A percentile compares a stretch with the other conserved stretches of the same genome.
Conservation (phyloP, 1,140 invertebrate species). For the Asobara japonica region DNA sequence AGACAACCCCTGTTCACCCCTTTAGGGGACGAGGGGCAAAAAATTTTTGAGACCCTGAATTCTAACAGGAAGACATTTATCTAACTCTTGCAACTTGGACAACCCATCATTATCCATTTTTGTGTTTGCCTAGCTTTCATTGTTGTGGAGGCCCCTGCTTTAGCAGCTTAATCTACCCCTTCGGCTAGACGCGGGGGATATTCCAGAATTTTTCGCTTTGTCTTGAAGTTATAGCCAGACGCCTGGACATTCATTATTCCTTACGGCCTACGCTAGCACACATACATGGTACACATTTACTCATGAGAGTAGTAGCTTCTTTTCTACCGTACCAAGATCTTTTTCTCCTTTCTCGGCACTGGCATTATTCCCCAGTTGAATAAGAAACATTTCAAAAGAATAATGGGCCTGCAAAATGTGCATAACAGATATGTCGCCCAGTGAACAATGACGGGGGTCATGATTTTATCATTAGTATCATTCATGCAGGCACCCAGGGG, state of each 20-base stretch:
- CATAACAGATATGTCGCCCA: not conserved
- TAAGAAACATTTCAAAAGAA: not conserved
- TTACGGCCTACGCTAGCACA: not conserved
- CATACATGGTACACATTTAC: not conserved
- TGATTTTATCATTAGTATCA: not conserved
- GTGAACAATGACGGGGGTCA: not conserved
- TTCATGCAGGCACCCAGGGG: not conserved
- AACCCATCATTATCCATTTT: constrained; percentile 3
- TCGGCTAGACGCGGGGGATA: not conserved
- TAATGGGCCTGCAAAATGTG: not conserved
- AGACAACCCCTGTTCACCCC: too few species aligned
- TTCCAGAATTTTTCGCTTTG: constrained; percentile 5
- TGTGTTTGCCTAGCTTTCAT: not conserved
- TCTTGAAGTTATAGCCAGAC: constrained; percentile 20
- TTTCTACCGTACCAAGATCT: not conserved
- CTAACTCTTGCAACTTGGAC: not conserved
- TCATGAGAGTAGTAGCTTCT: not conserved
- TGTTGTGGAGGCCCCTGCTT: not conserved
- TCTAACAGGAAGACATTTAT: too few species aligned
- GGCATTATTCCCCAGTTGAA: not conserved
- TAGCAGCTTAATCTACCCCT: not conserved
- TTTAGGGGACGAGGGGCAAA: too few species aligned
- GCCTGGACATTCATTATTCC: constrained; percentile 23
- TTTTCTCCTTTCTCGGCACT: not conserved
- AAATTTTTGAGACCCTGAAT: too few species aligned